Percentiles rank a stretch among this genome's conserved stretches.
phyloP scores from a whole-genome alignment of 2,888 invertebrate species.

The Netelia virgata region DNA sequence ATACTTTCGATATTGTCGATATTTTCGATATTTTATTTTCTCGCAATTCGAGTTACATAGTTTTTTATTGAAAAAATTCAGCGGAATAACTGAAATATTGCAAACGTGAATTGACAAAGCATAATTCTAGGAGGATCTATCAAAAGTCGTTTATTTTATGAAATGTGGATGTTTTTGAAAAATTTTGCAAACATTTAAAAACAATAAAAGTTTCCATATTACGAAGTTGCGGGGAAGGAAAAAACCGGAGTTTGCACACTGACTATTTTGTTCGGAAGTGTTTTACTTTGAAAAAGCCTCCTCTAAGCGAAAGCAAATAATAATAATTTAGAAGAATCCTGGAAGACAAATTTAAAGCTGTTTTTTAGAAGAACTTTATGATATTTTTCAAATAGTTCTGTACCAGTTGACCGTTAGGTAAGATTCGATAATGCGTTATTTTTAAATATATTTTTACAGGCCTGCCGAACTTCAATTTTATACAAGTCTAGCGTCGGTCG shows the following conservation, averaged over 20 bases:
- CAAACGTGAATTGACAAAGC: too few species aligned
- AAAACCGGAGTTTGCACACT: not conserved
- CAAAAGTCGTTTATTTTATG: too few species aligned
- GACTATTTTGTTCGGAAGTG: not conserved
- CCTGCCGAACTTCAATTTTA: conserved; percentile 93
- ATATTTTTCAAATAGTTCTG: conserved; percentile 9
- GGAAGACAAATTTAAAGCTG: too few species aligned
- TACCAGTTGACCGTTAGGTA: not conserved
- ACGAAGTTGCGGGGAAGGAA: not conserved
- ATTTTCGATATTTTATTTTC: not conserved
- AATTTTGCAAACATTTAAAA: not conserved
- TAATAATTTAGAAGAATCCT: too few species aligned
- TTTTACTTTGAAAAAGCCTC: not conserved
- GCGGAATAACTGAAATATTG: too few species aligned
- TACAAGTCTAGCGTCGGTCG: conserved; percentile 90
- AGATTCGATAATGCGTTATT: not conserved
- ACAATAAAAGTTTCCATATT: not conserved
- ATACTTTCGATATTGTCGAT: not conserved
- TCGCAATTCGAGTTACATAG: too few species aligned
- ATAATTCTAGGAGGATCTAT: too few species aligned
- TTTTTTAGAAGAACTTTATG: not conserved
- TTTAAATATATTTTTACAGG: conserved; percentile 84
- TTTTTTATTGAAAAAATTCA: too few species aligned
- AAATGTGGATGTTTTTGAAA: too few species aligned
- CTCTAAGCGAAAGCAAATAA: too few species aligned